These are phyloP conservation scores for Aurelia aurita DNA, from an alignment of 30 jellyfish, hydroid and myxozoan genomes.

Conservation along the genomic window DNA sequence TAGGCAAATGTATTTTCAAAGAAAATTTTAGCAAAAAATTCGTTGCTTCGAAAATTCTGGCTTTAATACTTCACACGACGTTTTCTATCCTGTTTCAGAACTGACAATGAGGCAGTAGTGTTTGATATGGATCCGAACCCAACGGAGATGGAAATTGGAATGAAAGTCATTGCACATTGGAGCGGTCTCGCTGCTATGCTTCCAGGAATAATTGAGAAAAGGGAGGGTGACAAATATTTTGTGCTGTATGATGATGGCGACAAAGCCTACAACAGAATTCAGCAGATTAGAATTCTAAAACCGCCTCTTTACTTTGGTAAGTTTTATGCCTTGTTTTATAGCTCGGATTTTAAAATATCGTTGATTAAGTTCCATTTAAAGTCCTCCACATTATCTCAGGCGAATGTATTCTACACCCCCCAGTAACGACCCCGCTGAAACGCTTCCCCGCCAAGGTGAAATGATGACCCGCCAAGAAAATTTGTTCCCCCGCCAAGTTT, in stretches of 20 bases:
- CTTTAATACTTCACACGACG: not conserved
- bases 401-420: no score
- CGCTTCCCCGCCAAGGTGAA: no score
- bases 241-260: slow-evolving; percentile 98
- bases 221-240: slow-evolving; percentile 85
- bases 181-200: slow-evolving; percentile 93
- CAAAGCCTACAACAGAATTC: slow-evolving; percentile 79
- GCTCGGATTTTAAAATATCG: no score
- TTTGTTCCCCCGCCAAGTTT: no score
- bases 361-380: no score
- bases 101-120: slow-evolving; percentile 78
- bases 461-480: no score
- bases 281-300: slow-evolving; percentile 90
- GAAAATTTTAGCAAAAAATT: no score
- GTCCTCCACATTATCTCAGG: no score
- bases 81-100: slow-evolving; percentile 37
- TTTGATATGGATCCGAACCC: slow-evolving; percentile 97
- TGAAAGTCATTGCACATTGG: slow-evolving; percentile 98
- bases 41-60: not conserved
- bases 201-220: slow-evolving; percentile 85
- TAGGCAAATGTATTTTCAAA: no score
- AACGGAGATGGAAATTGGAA: slow-evolving; percentile 84
- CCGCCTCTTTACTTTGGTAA: slow-evolving; percentile 98
- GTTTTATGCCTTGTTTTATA: not conserved
- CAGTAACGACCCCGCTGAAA: no score